phyloP scores from a whole-genome alignment of 2,888 invertebrate genomes.

The Nectonema munidae region DNA sequence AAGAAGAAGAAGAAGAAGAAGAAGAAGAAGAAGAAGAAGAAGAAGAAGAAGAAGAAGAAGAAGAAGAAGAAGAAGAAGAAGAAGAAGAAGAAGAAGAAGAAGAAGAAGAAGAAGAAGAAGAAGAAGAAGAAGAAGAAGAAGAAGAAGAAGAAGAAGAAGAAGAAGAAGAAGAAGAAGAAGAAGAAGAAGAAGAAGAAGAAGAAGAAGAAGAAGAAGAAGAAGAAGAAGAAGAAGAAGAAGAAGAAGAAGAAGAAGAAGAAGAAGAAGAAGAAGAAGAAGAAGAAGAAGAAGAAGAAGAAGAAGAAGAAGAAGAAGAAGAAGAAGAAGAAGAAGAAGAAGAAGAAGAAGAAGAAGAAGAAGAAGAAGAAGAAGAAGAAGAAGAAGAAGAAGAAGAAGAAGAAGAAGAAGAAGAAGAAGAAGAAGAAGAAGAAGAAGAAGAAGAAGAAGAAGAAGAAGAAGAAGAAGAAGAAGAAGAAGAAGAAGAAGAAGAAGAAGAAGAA shows the following conservation, averaged over 20 bases:
- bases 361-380: slow-evolving; percentile 5
- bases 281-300: slow-evolving; percentile 5
- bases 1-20: slow-evolving; percentile 5
- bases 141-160: slow-evolving; percentile 5
- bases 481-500: slow-evolving; percentile 5
- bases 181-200: slow-evolving; percentile 5
- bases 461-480: slow-evolving; percentile 5
- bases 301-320: slow-evolving; percentile 5
- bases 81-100: slow-evolving; percentile 5
- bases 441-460: slow-evolving; percentile 5
- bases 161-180: slow-evolving; percentile 5
- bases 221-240: slow-evolving; percentile 5
- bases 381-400: slow-evolving; percentile 5
- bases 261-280: slow-evolving; percentile 5
- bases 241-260: slow-evolving; percentile 5
- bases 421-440: slow-evolving; percentile 5
- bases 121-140: slow-evolving; percentile 5
- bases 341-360: slow-evolving; percentile 5
- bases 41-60: slow-evolving; percentile 5
- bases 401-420: slow-evolving; percentile 5
- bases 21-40: slow-evolving; percentile 5
- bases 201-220: slow-evolving; percentile 5
- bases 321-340: slow-evolving; percentile 5
- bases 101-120: slow-evolving; percentile 5
- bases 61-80: slow-evolving; percentile 5